Evolutionary conservation across 2,888 invertebrate genomes (phyloP).

Genomic region (Amblyjoppa proteus): DNA sequence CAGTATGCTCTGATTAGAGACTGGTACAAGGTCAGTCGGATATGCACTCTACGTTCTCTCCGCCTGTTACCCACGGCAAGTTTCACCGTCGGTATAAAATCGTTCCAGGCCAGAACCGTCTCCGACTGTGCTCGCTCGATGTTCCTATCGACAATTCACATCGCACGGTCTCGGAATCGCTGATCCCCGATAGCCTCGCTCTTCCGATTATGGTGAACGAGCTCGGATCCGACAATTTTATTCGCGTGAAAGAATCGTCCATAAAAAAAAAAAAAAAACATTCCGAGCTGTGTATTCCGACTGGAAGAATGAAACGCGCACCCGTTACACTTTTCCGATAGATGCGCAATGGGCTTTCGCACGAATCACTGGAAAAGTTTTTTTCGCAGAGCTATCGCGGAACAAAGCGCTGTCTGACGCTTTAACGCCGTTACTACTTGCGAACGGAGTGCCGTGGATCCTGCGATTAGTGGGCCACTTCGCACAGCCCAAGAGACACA

Average conservation of each 20-base stretch:
- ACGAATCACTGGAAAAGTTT: too few species aligned
- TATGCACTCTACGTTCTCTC: conserved; percentile 57
- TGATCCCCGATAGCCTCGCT: conserved; percentile 5
- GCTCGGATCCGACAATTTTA: background rate
- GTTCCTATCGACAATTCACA: background rate
- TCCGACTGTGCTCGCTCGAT: background rate
- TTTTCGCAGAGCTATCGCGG: background rate
- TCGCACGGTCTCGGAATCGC: conserved; percentile 20
- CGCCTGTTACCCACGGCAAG: conserved; percentile 58
- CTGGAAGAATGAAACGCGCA: background rate
- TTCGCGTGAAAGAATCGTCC: too few species aligned
- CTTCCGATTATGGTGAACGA: background rate
- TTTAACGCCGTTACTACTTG: conserved; percentile 13
- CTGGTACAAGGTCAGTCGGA: conserved; percentile 63
- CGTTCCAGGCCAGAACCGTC: background rate
- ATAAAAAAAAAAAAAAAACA: too few species aligned
- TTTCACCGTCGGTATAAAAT: conserved; percentile 45
- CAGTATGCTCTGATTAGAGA: conserved; percentile 65
- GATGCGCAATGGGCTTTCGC: background rate
- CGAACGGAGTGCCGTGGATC: background rate
- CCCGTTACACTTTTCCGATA: conserved; percentile 1
- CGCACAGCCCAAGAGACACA: conserved; percentile 40
- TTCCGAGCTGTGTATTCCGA: background rate
- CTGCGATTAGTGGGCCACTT: conserved; percentile 17
- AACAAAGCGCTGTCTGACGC: background rate